A percentile compares a stretch with the other conserved stretches of the same genome.
These are phyloP conservation scores for Pangasianodon gigas DNA, from an alignment of 2,113 vertebrate genomes.

Conservation along the genomic window DNA sequence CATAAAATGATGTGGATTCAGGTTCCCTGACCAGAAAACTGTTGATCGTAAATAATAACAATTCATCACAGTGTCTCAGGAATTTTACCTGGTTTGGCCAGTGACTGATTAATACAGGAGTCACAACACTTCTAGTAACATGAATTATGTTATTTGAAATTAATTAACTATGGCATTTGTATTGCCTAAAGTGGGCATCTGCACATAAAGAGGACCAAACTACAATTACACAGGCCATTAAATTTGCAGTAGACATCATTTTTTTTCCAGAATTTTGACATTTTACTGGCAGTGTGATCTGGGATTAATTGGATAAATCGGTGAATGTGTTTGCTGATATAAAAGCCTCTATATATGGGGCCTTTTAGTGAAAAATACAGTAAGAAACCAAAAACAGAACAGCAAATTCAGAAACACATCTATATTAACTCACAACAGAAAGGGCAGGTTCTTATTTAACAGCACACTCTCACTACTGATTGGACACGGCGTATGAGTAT, in stretches of 20 bases:
- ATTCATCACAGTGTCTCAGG: neutral
- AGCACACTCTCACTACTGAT: neutral
- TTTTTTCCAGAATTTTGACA: neutral
- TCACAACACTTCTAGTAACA: neutral
- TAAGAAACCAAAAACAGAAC: neutral
- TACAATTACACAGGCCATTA: neutral
- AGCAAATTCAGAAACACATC: neutral
- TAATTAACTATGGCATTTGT: neutral
- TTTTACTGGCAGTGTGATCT: neutral
- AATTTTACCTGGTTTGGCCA: neutral
- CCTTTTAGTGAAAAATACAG: too few relatives aligned
- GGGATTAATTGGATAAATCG: neutral
- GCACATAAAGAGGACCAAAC: neutral
- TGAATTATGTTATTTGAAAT: neutral
- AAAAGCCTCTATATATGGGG: neutral
- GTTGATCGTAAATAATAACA: neutral
- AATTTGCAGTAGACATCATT: neutral
- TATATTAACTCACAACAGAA: neutral
- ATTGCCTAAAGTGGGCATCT: neutral
- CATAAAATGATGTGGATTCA: neutral
- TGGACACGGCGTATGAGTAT: neutral
- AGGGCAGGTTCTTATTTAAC: neutral
- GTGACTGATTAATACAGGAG: neutral
- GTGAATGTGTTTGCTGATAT: neutral
- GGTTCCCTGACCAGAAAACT: neutral